A percentile compares a stretch with the other conserved stretches of the same genome.
Evolutionary conservation across 2,113 vertebrate genomes (phyloP).

Genomic region (Rattus norvegicus): DNA sequence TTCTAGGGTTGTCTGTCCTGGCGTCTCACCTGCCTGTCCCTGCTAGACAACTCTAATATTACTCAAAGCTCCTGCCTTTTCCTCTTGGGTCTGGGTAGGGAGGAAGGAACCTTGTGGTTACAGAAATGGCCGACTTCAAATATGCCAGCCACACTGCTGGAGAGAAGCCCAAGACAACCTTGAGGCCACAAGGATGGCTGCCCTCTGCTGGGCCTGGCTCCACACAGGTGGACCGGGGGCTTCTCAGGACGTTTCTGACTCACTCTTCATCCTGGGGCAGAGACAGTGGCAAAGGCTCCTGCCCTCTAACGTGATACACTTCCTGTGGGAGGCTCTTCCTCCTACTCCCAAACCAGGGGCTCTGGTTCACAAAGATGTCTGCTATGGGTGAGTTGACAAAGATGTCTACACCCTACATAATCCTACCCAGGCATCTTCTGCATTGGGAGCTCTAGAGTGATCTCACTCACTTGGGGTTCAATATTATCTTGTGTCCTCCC

Average conservation of each 20-base stretch:
- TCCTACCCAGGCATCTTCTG: background rate
- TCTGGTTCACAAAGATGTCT: constrained; percentile 1
- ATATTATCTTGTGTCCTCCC: constrained; percentile 20
- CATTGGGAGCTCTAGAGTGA: background rate
- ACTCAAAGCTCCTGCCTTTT: no score
- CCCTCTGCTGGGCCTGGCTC: background rate
- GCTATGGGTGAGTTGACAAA: background rate
- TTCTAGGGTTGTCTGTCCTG: background rate
- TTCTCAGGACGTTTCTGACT: background rate
- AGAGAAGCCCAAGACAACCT: background rate
- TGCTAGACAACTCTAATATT: background rate
- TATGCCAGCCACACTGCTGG: background rate
- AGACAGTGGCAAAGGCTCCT: background rate
- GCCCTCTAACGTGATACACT: background rate
- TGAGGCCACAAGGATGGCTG: constrained; percentile 7
- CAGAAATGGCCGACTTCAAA: background rate
- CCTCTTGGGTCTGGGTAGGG: background rate
- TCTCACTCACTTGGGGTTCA: background rate
- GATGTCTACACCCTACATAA: background rate
- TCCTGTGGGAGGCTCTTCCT: background rate
- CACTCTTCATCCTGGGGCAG: constrained; percentile 3
- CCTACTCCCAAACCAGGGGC: background rate
- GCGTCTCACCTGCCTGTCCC: background rate
- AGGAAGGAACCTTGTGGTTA: background rate
- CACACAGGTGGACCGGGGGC: background rate